Percentiles rank a stretch among this genome's conserved stretches.
phyloP scores from a whole-genome alignment of 2,888 invertebrate genomes.

The Trimorus sp. region DNA sequence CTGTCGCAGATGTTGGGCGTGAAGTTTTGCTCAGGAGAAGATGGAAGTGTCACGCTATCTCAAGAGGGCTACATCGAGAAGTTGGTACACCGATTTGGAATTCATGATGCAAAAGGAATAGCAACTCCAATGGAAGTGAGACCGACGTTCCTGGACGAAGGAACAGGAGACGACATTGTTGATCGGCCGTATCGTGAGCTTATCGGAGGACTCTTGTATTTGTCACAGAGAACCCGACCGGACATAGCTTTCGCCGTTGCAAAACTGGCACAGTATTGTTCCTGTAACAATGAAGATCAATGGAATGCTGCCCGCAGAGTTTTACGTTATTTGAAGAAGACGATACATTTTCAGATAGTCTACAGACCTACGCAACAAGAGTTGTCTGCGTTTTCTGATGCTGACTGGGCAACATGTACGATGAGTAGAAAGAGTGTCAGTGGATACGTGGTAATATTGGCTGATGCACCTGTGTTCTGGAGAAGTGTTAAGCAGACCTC shows the following conservation, averaged over 20 bases:
- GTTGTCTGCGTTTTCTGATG: too few relatives aligned
- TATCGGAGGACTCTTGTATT: slow-evolving; percentile 53
- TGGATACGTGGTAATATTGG: too few relatives aligned
- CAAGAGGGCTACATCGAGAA: slow-evolving; percentile 53
- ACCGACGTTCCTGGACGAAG: slow-evolving; percentile 36
- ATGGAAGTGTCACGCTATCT: slow-evolving; percentile 26
- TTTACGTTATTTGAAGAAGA: too few relatives aligned
- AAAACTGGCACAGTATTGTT: too few relatives aligned
- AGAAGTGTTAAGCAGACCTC: too few relatives aligned
- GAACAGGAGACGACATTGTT: not conserved
- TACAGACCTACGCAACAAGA: too few relatives aligned
- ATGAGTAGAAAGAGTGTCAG: too few relatives aligned
- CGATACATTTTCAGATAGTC: too few relatives aligned
- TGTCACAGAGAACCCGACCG: slow-evolving; percentile 63
- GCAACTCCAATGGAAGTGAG: slow-evolving; percentile 58
- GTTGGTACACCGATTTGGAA: slow-evolving; percentile 50
- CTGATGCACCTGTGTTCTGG: too few relatives aligned
- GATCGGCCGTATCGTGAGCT: slow-evolving; percentile 59
- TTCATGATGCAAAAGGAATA: slow-evolving; percentile 43
- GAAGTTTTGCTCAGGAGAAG: slow-evolving; percentile 31
- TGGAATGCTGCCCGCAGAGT: too few relatives aligned
- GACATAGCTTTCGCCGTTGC: slow-evolving; percentile 62
- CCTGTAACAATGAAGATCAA: too few relatives aligned
- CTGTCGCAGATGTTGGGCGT: slow-evolving; percentile 55
- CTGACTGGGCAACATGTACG: too few relatives aligned